These are phyloP conservation scores for Epinotia ramella DNA, from an alignment of 2,888 invertebrate species.

Conservation along the genomic window DNA sequence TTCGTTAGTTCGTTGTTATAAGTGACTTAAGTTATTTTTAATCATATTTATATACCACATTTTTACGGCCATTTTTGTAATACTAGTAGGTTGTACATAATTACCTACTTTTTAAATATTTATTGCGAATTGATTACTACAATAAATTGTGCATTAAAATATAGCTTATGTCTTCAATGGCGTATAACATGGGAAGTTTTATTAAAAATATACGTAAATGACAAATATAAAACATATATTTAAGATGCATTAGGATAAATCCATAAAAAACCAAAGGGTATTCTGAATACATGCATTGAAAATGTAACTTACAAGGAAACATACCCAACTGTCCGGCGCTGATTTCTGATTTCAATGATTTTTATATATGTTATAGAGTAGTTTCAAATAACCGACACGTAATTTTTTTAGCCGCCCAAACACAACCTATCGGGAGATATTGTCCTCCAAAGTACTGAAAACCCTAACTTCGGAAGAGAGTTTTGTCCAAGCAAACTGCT, in stretches of 20 bases:
- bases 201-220: neutral
- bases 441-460: too few species aligned
- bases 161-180: neutral
- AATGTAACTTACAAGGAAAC: too few species aligned
- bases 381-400: too few species aligned
- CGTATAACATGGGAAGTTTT: neutral
- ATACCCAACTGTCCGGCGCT: too few species aligned
- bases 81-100: neutral
- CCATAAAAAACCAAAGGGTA: neutral
- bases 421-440: too few species aligned
- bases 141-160: constrained; percentile 1
- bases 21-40: neutral
- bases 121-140: neutral
- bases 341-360: too few species aligned
- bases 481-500: too few species aligned
- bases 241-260: neutral
- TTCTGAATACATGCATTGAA: neutral
- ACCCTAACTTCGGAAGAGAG: too few species aligned
- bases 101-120: neutral
- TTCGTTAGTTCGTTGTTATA: constrained; percentile 18
- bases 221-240: constrained; percentile 8
- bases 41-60: neutral
- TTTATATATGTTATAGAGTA: too few species aligned
- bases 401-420: too few species aligned
- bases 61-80: too few species aligned